Percentiles rank a stretch among this genome's conserved stretches.
These are phyloP conservation scores for Montipora cactus DNA, from an alignment of 64 coral and sea anemone genomes.

Conservation along the genomic window DNA sequence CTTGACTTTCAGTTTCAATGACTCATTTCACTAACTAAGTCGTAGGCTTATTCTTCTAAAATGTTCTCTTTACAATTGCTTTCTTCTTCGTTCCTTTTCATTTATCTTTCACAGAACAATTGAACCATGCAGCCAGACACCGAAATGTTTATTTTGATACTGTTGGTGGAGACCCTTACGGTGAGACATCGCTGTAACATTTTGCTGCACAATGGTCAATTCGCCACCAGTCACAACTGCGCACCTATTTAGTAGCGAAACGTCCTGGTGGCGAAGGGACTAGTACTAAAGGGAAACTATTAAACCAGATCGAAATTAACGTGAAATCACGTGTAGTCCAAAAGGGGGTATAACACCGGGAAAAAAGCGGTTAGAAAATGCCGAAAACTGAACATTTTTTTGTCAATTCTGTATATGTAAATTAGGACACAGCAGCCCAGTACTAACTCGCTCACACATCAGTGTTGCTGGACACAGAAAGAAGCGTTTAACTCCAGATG, in stretches of 20 bases:
- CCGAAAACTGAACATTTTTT: too few species aligned
- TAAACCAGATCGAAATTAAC: too few species aligned
- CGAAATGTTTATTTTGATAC: slow-evolving; percentile 88
- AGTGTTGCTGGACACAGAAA: slow-evolving; percentile 23
- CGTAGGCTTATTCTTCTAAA: neutral
- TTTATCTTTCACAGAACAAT: slow-evolving; percentile 70
- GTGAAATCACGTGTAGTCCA: too few species aligned
- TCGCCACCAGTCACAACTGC: too few species aligned
- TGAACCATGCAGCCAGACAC: slow-evolving; percentile 87
- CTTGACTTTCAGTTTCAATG: too few species aligned
- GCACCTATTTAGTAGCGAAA: too few species aligned
- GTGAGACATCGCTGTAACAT: slow-evolving; percentile 16
- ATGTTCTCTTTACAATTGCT: neutral
- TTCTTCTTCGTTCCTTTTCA: neutral
- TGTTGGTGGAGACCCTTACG: slow-evolving; percentile 81
- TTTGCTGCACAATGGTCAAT: neutral
- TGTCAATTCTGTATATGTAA: neutral
- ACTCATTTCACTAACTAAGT: neutral
- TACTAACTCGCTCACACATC: slow-evolving; percentile 57
- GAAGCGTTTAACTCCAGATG: slow-evolving; percentile 32
- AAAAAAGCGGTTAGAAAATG: too few species aligned
- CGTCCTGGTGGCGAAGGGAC: too few species aligned
- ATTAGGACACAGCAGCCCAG: slow-evolving; percentile 59
- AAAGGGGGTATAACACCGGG: too few species aligned
- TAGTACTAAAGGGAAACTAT: too few species aligned